phyloP scores from a whole-genome alignment of 2,797 vertebrate species.

The Typhlichthys eigenmanni region DNA sequence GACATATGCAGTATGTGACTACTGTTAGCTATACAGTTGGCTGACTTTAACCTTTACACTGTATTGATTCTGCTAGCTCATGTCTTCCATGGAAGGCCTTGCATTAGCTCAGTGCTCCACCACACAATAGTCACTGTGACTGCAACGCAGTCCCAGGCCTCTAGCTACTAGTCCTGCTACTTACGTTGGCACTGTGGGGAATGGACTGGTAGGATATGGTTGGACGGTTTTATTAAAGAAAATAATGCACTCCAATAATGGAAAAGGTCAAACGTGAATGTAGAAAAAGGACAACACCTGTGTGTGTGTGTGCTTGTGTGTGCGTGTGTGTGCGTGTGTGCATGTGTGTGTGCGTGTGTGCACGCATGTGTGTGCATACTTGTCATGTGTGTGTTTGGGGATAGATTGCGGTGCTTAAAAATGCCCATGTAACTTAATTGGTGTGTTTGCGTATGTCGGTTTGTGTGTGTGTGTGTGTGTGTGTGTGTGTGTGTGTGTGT shows the following conservation, averaged over 20 bases:
- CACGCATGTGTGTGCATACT: not conserved
- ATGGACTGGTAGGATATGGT: not conserved
- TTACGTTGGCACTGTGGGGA: not conserved
- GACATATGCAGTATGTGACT: no score
- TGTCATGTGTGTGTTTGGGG: not conserved
- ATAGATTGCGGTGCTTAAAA: no score
- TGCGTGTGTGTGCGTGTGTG: constrained; percentile 2
- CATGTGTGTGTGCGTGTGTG: constrained; percentile 9
- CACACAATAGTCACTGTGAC: not conserved
- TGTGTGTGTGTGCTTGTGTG: constrained; percentile 3
- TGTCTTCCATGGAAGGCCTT: no score
- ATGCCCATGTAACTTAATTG: constrained; percentile 16
- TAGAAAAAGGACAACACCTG: constrained; percentile 11
- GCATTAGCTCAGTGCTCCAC: not conserved
- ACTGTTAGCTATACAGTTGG: no score
- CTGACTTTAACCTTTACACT: no score
- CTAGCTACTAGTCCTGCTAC: not conserved
- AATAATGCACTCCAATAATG: constrained; percentile 53
- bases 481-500: constrained; percentile 5
- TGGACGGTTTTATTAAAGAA: constrained; percentile 13
- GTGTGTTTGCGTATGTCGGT: constrained; percentile 39
- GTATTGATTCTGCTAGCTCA: no score
- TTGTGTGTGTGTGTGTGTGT: constrained; percentile 36
- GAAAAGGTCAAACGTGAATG: constrained; percentile 46
- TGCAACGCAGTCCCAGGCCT: not conserved